Conservation (phyloP, 2,888 invertebrate species). For the Nemotelus pantherinus region DNA sequence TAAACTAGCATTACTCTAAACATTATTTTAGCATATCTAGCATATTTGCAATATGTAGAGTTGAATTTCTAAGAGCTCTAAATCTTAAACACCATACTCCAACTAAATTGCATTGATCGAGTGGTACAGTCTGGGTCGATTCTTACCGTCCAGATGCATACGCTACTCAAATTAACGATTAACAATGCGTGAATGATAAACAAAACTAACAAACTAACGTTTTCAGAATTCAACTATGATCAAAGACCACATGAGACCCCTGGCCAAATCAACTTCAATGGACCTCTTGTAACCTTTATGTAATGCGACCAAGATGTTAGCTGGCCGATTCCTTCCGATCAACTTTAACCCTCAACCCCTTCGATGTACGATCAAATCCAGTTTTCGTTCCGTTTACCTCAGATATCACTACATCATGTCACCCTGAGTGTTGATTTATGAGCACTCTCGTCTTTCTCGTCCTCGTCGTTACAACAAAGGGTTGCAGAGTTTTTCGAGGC, state of each 20-base stretch:
- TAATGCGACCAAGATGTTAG: not conserved
- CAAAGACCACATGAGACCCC: not conserved
- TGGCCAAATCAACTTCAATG: not conserved
- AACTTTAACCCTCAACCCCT: slow-evolving; percentile 13
- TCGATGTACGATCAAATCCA: not conserved
- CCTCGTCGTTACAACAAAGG: slow-evolving; percentile 2
- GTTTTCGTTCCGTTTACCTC: slow-evolving; percentile 12
- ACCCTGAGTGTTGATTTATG: slow-evolving; percentile 29
- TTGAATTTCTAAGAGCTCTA: no score
- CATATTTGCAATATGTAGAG: no score
- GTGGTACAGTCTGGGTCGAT: no score
- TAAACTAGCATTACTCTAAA: no score
- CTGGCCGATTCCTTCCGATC: not conserved
- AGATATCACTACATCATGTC: slow-evolving; percentile 13
- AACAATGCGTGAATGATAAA: not conserved
- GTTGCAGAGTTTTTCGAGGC: slow-evolving; percentile 8
- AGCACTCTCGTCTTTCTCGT: slow-evolving; percentile 3
- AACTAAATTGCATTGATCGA: no score
- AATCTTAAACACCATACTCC: no score
- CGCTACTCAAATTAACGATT: not conserved
- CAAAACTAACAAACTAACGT: not conserved
- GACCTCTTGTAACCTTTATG: slow-evolving; percentile 12
- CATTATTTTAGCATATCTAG: no score
- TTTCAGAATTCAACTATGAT: not conserved
- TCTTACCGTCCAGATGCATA: no score